Evolutionary conservation across 2,113 vertebrate genomes (phyloP).

Genomic region (Otis tarda): DNA sequence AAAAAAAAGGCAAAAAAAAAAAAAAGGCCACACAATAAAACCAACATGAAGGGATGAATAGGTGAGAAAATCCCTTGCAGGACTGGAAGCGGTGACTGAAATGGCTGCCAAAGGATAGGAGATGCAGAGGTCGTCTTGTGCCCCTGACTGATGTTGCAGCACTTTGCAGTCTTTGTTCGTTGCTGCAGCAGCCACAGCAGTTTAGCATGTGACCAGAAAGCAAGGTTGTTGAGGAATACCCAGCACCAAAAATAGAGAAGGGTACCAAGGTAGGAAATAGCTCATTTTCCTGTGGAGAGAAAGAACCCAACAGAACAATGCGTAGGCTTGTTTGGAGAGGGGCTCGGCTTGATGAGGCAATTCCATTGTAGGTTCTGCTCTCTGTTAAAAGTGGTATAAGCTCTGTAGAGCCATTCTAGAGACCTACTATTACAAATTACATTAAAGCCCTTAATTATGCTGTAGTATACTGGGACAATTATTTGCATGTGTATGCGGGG

Average conservation of each 20-base stretch:
- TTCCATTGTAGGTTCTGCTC: not conserved
- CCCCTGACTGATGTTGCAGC: not conserved
- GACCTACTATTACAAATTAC: not conserved
- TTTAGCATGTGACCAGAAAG: not conserved
- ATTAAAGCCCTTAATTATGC: not conserved
- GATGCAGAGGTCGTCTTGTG: not conserved
- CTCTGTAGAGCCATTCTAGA: not conserved
- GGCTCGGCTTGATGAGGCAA: not conserved
- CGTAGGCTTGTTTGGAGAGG: rapidly evolving
- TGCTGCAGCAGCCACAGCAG: not conserved
- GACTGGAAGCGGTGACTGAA: not conserved
- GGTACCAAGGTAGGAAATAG: not conserved
- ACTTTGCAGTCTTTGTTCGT: rapidly evolving
- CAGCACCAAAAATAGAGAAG: not conserved
- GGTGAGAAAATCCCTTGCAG: not conserved
- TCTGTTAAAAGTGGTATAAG: not conserved
- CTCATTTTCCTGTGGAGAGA: not conserved
- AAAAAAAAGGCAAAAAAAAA: too few species aligned
- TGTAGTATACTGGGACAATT: not conserved
- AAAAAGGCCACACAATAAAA: not conserved
- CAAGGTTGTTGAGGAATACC: not conserved
- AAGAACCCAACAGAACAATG: rapidly evolving
- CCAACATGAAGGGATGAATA: not conserved
- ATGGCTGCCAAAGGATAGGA: not conserved
- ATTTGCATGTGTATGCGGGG: not conserved